Evolutionary conservation across 2,888 invertebrate species (phyloP), one percentile per base, ranked within the genome.

Genomic region (Dasypogon diadema): DNA sequence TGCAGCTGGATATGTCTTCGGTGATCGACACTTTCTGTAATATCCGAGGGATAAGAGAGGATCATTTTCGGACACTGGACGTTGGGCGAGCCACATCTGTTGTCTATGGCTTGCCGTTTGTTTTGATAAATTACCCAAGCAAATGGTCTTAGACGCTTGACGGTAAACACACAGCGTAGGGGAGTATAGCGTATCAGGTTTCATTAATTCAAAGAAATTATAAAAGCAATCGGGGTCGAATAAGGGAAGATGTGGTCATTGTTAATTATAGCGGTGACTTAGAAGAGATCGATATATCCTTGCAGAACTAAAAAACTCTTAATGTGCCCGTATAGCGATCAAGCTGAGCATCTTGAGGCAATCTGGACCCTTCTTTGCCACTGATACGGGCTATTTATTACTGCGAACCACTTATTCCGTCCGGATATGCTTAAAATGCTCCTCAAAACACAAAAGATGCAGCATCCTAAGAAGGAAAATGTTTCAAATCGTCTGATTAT

Each of bases 21-120:
- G 37, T 60, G 60, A 60, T 60, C 60, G 60, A 60, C 60, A 60
- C 37, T 37, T 60, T 60, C 37, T 18, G 12, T 60, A 58, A 58
- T 24, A 56, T 56, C 22, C 6, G 16, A 6, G 58, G 58, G 58
- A 34, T 30, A 24, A 21, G 12, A 3, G 37, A 6, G 60, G n/a
- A 60, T 60, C 60, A 60, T n/a, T 60, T 60, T 60, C 60, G 60
- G 60, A 60, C 60, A 42, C 37, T 60, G 60, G 42, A 34, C 60
- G 14, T 12, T 60, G 37, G 37, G 18, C 16, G 37, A 10, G 37
- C 8, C 37, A 30, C 60, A 60, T 60, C 37, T 60, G 60, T 60
- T 60, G 10, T 8, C 3, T 8, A 12, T 6, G 18, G 6, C 34
- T 10, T 6, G 21, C 16, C 60, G n/a, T 60, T 60, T 60, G 60